Base-by-base conservation (phyloP, 2,888 invertebrate genomes). In the Biston betularia region DNA sequence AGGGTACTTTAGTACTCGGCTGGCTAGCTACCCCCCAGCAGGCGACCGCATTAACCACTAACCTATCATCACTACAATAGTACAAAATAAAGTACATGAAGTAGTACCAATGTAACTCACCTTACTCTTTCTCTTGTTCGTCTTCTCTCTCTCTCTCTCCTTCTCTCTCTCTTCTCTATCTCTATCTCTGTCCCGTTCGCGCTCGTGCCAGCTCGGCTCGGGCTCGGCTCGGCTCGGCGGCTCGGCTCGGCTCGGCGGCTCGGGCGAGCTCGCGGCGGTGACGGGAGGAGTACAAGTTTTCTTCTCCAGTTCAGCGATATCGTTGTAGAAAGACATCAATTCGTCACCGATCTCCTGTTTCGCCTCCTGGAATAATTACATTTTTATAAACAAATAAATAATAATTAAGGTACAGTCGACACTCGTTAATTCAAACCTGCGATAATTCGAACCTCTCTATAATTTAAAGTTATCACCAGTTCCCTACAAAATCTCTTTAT, bases 311-410 rank as follows among this genome's bases (percentile, higher is more conserved):
- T 92, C 89, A 0, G 94, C 95, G 35, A 95, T 86, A 68, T 95
- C 95, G 71, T 87, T 94, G 87, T 95, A 95, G 86, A 95, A 95
- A 0, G 94, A 94, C 33, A 89, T 84, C 0, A 95, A 80, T 65
- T 94, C 94, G 34, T 94, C 94, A 24, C 91, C 89, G 12, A 94
- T 90, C 65, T 89, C 90, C 64, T 85, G 86, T 65, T 87, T 89
- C 4, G 78, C 73, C 65, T 87, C 89, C 78, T 83, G 79, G 62
- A 57, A 68, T 4, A 24, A 48, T 35, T 24, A 11, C 0, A 56
- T 14, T 33, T 33, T 34, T 35, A n/a, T n/a, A 9, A 8, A 8
- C 38, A 38, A 38, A 24, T 24, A 24, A 24, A 24, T 24, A 24
- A 24, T 24, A 2, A 3, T n/a, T n/a, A n/a, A n/a, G n/a, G n/a